Base-by-base conservation (phyloP, 2,113 vertebrate species). In the Gymnobelideus leadbeateri region DNA sequence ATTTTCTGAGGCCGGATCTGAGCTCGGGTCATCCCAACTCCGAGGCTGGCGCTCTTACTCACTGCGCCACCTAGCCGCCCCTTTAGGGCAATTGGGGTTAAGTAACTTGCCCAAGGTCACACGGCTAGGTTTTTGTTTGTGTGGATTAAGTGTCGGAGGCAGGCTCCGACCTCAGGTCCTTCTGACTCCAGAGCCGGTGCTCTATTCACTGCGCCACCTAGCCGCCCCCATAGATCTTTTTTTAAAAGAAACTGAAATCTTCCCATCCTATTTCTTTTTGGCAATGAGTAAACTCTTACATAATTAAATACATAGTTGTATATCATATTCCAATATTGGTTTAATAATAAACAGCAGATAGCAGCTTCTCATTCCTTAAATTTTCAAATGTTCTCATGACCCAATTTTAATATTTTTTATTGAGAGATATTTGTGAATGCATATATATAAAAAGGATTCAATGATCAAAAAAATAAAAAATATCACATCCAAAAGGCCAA, bases 301-400 rank as follows among this genome's bases (percentile, higher is more conserved):
- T 49, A 51, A 95, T 25, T 84, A 84, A 53, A 53, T 53, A 7
- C 53, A 16, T 55, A 55, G 89, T 51, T 55, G 77, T 23, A 53
- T 93, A 53, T 93, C 68, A 46, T 51, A 89, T 46, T 90, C 26
- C 7, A 89, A 52, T 4, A 50, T 1, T 68, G 57, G 4, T n/a
- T 91, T 28, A 55, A 92, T 89, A 92, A n/a, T 55, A 68, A 50
- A 50, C 24, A 84, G 4, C 14, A 89, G 10, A 51, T 21, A 89
- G 93, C 55, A 49, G 28, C 14, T 96, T 96, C 9, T 14, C 61
- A n/a, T 91, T 93, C 96, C 50, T 53, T 37, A 95, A 96, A 91
- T 57, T 53, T 89, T 3, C 2, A 77, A 94, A 43, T n/a, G 89
- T 8, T 53, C 10, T 91, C 94, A 96, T 94, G 95, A 96, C 91